phyloP scores from a whole-genome alignment of 2,113 vertebrate species.

The Lophius piscatorius region DNA sequence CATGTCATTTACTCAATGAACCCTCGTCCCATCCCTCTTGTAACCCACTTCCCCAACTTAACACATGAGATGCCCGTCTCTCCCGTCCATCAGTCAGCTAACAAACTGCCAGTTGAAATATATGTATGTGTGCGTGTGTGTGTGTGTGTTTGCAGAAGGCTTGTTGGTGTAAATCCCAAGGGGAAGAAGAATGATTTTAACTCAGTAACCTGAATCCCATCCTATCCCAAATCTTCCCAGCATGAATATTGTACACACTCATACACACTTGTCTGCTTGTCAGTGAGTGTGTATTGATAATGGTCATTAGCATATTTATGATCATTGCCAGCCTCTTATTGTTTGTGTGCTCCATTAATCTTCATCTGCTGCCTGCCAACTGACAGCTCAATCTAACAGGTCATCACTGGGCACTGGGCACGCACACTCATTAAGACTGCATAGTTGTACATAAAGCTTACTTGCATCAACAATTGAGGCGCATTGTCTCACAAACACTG shows the following conservation, averaged over 20 bases:
- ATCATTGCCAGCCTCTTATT: conserved; percentile 98
- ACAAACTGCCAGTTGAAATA: conserved; percentile 72
- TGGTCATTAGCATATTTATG: conserved; percentile 99
- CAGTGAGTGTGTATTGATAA: conserved; percentile 90
- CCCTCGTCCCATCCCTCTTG: conserved; percentile 39
- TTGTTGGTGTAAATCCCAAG: conserved; percentile 66
- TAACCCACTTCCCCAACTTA: conserved; percentile 59
- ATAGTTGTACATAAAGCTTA: conserved; percentile 64
- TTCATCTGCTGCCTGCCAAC: conserved; percentile 93
- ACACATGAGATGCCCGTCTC: conserved; percentile 57
- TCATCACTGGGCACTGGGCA: conserved; percentile 86
- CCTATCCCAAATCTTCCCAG: conserved; percentile 77
- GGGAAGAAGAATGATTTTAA: conserved; percentile 69
- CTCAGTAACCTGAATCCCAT: conserved; percentile 87
- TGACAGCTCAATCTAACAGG: conserved; percentile 99
- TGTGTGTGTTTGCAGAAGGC: conserved; percentile 28
- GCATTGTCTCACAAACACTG: conserved; percentile 87
- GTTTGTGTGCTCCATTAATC: conserved; percentile 97
- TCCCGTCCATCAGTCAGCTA: conserved; percentile 80
- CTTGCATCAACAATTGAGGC: conserved; percentile 81
- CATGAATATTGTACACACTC: conserved; percentile 54
- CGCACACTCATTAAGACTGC: conserved; percentile 39
- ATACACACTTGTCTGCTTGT: conserved; percentile 79
- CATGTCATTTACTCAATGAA: conserved; percentile 72
- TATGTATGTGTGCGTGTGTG: conserved; percentile 74